Evolutionary conservation across 2,797 vertebrate genomes (phyloP), one percentile per base, ranked within the genome.

Genomic region (Liasis olivaceus): DNA sequence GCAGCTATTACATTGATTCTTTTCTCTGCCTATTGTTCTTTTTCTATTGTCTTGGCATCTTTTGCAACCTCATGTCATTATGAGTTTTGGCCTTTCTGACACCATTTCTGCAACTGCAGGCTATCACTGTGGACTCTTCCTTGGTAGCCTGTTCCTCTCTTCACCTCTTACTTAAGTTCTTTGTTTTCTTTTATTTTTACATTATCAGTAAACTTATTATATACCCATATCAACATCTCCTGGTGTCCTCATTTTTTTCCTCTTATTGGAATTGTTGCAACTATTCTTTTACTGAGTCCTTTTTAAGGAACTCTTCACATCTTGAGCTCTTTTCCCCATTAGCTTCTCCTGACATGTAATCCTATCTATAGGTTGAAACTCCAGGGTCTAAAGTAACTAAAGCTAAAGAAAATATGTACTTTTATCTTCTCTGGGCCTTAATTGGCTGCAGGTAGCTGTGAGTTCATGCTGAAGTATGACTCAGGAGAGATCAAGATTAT

Each of bases 381-480:
- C 72, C 42, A 81, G 72, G 36, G 54, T 59, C 31, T 56, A 81
- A 47, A 42, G 51, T 64, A 58, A 69, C 22, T 24, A n/a, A 77
- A 77, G 59, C 47, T 51, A 28, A 92, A 28, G 42, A 31, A 81
- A 60, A 42, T 60, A 62, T 60, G n/a, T 86, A 58, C 60, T 13
- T 56, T 20, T 36, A 20, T 42, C 47, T 28, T 92, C 77, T 47
- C 85, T 86, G 66, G 47, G 7, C 54, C 47, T 92, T 92, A 89
- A 92, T 86, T 89, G 88, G 91, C 77, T 92, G 54, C 88, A 5
- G 62, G 59, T 20, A 66, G 54, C 31, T 47, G 26, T 64, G 88
- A 92, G 81, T 81, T 89, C 91, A 92, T n/a, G 51, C 51, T 66
- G 77, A 89, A 69, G 62, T 85, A 15, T 85, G 31, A 64, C 88